Base-by-base conservation (phyloP, 2,888 invertebrate genomes). In the Cybosia mesomella region DNA sequence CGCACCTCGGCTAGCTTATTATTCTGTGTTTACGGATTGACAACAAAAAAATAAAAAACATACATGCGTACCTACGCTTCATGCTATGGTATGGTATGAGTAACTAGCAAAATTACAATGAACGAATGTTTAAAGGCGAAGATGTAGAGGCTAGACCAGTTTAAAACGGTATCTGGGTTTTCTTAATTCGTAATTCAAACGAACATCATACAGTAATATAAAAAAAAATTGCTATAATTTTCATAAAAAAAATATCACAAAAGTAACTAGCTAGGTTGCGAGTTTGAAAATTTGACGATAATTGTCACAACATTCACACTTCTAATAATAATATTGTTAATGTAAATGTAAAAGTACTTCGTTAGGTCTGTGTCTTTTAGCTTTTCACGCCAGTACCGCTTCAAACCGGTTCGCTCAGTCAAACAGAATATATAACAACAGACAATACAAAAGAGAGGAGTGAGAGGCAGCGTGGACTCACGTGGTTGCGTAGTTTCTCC, bases 401-500 rank as follows among this genome's bases (percentile, higher is more conserved):
- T 74, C 69, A 66, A 73, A 79, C 79, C 65, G 71, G 68, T 79
- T 71, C 70, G 64, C 62, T 75, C 68, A 69, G 68, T 70, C 68
- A 76, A 73, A 77, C 75, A 78, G 59, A 76, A 73, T 65, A 75
- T 66, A 70, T 79, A 79, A 72, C 74, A 57, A 9, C 55, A 18
- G 22, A 28, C 13, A 4, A 58, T 9, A 58, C 10, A 22, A 21
- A 55, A 34, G 18, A 62, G 61, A 58, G 24, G n/a, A 58, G 10
- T n/a, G 54, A 43, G 66, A n/a, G 24, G 9, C 4, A 0, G 9
- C 36, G 61, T 9, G 53, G 85, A 96, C 97, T 96, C 90, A 97
- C 98, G 87, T 97, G 96, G 91, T 96, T 97, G 87, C 97, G 97
- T 80, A 97, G 95, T 87, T 97, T 97, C 90, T 97, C 97, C 89